Conservation (phyloP, 2,797 vertebrate species). For the Anguilla pacifica region DNA sequence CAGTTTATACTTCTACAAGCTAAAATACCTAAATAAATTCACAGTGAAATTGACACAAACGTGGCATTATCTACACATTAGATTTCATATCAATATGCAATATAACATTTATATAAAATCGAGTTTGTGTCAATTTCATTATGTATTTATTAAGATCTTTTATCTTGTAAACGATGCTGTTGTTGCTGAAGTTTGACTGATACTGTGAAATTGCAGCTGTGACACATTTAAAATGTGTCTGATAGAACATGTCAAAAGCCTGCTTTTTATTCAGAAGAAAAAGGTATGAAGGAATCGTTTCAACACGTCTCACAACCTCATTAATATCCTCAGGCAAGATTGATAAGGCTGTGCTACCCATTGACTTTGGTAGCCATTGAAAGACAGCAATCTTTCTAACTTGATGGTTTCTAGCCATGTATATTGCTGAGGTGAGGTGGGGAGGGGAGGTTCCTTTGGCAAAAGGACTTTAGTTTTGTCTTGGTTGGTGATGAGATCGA, state of each 20-base stretch:
- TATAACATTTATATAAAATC: too few relatives aligned
- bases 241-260: not conserved
- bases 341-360: slow-evolving; percentile 55
- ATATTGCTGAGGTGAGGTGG: slow-evolving; percentile 36
- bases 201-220: not conserved
- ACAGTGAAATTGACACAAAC: too few relatives aligned
- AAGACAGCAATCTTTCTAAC: slow-evolving; percentile 60
- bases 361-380: slow-evolving; percentile 55
- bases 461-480: not conserved
- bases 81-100: too few relatives aligned
- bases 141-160: not conserved
- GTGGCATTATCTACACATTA: too few relatives aligned
- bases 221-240: too few relatives aligned
- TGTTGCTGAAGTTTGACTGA: not conserved
- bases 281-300: not conserved
- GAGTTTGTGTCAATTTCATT: too few relatives aligned
- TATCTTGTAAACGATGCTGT: not conserved
- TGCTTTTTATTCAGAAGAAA: not conserved
- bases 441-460: not conserved
- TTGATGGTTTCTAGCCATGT: slow-evolving; percentile 48
- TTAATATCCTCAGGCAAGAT: slow-evolving; percentile 46
- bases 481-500: not conserved
- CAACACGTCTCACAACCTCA: not conserved
- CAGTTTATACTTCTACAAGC: not conserved
- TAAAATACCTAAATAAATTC: not conserved